Conservation (phyloP, 2,113 vertebrate species). For the Narcine bancroftii region DNA sequence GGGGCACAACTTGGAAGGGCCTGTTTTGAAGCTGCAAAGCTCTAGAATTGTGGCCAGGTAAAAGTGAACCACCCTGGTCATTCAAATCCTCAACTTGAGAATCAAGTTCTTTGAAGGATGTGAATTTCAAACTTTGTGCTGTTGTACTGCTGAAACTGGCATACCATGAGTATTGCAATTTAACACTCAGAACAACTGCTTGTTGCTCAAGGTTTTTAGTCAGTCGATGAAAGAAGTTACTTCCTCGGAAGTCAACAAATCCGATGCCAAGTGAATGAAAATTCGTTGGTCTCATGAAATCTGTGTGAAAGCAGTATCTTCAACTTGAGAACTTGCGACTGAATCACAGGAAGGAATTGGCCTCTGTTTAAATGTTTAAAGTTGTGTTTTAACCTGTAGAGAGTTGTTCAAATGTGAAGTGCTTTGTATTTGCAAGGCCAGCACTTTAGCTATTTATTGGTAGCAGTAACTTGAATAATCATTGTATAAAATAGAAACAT, state of each 20-base stretch:
- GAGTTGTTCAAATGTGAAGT: neutral
- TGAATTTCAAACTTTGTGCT: neutral
- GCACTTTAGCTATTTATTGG: neutral
- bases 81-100: neutral
- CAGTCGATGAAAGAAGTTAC: neutral
- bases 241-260: neutral
- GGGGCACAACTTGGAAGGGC: no score
- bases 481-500: neutral
- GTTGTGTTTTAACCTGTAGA: neutral
- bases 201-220: neutral
- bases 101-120: neutral
- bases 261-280: neutral
- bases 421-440: neutral
- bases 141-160: neutral
- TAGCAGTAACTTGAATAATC: neutral
- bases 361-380: neutral
- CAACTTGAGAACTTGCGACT: neutral
- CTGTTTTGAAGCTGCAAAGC: no score
- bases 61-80: neutral
- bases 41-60: neutral
- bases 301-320: neutral
- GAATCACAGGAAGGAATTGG: neutral
- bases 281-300: neutral
- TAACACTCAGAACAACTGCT: no score
- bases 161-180: neutral